Evolutionary conservation across 2,797 vertebrate genomes (phyloP).

Genomic region (Sebastes elongatus): DNA sequence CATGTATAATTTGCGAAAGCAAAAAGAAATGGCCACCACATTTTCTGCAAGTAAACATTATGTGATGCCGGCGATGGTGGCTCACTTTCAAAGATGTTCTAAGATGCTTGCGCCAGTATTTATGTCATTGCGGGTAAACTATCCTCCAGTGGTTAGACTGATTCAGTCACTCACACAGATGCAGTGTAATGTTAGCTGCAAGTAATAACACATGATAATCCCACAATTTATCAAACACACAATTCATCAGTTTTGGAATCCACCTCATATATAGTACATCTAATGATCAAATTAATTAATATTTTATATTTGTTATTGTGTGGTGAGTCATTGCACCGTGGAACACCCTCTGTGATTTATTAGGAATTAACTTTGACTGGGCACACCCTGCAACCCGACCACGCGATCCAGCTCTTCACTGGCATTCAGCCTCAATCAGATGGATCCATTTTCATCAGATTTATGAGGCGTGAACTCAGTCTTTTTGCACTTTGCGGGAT

Average conservation of each 20-base stretch:
- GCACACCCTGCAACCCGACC: slow-evolving; percentile 51
- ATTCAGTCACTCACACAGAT: slow-evolving; percentile 51
- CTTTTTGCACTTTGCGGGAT: slow-evolving; percentile 33
- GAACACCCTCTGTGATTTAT: slow-evolving; percentile 63
- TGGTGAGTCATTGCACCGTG: slow-evolving; percentile 52
- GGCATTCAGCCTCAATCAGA: slow-evolving; percentile 33
- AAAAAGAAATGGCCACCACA: slow-evolving; percentile 14
- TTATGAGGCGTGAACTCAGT: slow-evolving; percentile 38
- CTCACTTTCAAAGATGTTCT: slow-evolving; percentile 50
- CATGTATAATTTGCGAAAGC: slow-evolving; percentile 38
- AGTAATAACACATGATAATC: slow-evolving; percentile 42
- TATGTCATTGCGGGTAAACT: slow-evolving; percentile 56
- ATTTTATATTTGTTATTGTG: slow-evolving; percentile 24
- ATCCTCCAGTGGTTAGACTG: slow-evolving; percentile 45
- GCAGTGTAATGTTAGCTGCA: slow-evolving; percentile 34
- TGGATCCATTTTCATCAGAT: slow-evolving; percentile 43
- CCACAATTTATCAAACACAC: slow-evolving; percentile 27
- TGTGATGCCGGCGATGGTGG: slow-evolving; percentile 28
- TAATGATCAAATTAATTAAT: slow-evolving; percentile 23
- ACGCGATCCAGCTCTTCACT: slow-evolving; percentile 37
- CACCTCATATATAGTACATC: not conserved
- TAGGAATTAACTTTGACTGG: slow-evolving; percentile 46
- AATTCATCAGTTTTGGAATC: slow-evolving; percentile 24
- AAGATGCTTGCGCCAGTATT: slow-evolving; percentile 46
- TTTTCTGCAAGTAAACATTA: slow-evolving; percentile 58